phyloP scores from a whole-genome alignment of 2,113 vertebrate species.

The Hemiscyllium ocellatum region DNA sequence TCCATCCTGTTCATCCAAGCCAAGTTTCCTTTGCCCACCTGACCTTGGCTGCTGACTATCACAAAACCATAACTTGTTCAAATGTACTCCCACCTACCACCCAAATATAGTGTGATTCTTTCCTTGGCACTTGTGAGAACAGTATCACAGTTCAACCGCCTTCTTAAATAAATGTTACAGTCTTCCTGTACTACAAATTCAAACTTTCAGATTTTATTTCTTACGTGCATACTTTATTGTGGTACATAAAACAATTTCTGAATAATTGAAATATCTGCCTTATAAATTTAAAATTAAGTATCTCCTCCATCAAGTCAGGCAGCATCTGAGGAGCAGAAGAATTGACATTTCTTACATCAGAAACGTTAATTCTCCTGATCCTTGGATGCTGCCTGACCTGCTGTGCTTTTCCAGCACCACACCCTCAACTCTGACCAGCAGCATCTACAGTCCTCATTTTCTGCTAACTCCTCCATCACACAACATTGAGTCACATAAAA shows the following conservation, averaged over 20 bases:
- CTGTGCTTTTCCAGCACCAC: too few species aligned
- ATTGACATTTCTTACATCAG: too few species aligned
- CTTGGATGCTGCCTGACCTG: too few species aligned
- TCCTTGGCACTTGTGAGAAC: neutral
- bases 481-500: neutral
- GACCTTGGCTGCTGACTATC: neutral
- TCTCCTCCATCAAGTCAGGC: neutral
- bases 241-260: neutral
- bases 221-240: neutral
- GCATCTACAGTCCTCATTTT: too few species aligned
- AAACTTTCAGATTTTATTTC: neutral
- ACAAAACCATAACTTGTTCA: neutral
- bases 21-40: neutral
- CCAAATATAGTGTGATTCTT: neutral
- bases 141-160: neutral
- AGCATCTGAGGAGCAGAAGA: too few species aligned
- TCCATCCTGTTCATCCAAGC: neutral
- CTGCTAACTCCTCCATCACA: neutral
- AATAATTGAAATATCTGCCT: neutral
- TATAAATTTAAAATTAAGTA: slow-evolving; percentile 13
- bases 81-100: neutral
- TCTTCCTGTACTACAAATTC: neutral
- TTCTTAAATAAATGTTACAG: neutral
- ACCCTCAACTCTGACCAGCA: too few species aligned
- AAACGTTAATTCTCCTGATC: too few species aligned